A percentile compares a stretch with the other conserved stretches of the same genome.
phyloP scores from a whole-genome alignment of 2,888 invertebrate species.

The Syrphus vitripennis region DNA sequence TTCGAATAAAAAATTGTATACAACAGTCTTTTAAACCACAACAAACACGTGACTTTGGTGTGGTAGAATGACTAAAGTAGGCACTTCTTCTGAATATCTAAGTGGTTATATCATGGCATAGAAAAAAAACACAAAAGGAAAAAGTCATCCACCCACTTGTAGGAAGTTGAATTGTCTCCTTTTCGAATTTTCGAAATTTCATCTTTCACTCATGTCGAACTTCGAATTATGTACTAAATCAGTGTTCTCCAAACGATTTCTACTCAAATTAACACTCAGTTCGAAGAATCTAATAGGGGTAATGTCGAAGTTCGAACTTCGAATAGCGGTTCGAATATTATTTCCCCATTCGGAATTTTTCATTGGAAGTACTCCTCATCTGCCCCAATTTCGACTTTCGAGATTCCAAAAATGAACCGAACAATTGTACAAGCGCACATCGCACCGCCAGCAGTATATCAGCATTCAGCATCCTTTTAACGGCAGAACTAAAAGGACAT shows the following conservation, averaged over 20 bases:
- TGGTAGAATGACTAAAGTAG: background rate
- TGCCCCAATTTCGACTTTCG: background rate
- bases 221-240: constrained; percentile 23
- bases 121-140: background rate
- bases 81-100: background rate
- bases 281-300: background rate
- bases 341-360: background rate
- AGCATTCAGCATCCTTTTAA: constrained; percentile 39
- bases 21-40: background rate
- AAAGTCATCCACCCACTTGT: constrained; percentile 1
- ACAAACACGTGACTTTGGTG: constrained; percentile 6
- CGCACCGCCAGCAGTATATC: background rate
- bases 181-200: background rate
- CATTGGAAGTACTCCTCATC: constrained; percentile 10
- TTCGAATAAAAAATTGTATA: background rate
- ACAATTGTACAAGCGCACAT: constrained; percentile 11
- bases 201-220: constrained; percentile 17
- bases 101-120: background rate
- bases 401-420: constrained; percentile 51
- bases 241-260: background rate
- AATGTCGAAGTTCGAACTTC: background rate
- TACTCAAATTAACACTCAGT: background rate
- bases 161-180: background rate
- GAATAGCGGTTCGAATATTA: background rate
- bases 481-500: constrained; percentile 8